Percentiles rank a stretch among this genome's conserved stretches.
These are phyloP conservation scores for Otolemur crassicaudatus DNA, from an alignment of 2,797 vertebrate species.

Conservation along the genomic window DNA sequence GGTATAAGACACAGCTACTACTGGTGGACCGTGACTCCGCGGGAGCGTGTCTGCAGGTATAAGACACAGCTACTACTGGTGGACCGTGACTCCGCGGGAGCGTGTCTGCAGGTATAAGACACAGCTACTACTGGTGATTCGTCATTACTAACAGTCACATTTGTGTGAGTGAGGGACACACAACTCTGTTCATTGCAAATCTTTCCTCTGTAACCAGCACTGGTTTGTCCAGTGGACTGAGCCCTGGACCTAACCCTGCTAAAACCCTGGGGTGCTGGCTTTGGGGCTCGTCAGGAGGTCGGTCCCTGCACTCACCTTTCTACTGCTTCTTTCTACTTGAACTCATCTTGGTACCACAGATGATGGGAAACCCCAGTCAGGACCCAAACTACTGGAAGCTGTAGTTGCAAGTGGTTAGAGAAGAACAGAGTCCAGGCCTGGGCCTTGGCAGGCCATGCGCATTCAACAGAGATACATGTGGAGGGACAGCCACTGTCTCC, in stretches of 20 bases:
- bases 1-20: no score
- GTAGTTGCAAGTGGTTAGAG: neutral
- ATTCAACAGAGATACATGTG: accelerated
- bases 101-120: neutral
- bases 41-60: no score
- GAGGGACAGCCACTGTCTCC: neutral
- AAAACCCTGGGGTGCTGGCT: neutral
- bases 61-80: neutral
- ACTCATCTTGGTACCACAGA: neutral
- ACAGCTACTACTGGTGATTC: no score
- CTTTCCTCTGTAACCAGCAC: neutral
- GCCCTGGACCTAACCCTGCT: neutral
- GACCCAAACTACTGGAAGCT: neutral
- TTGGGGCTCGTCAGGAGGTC: neutral
- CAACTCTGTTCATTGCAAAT: neutral
- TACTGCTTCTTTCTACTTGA: neutral
- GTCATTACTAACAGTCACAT: neutral
- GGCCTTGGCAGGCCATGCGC: no score
- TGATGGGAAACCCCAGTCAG: neutral
- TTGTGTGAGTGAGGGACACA: neutral
- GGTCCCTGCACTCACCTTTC: neutral
- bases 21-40: no score
- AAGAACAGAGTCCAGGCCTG: neutral
- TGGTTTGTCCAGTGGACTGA: neutral
- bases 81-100: neutral